Conservation (phyloP, 2,797 vertebrate genomes). For the Melanotaenia trifasciata region DNA sequence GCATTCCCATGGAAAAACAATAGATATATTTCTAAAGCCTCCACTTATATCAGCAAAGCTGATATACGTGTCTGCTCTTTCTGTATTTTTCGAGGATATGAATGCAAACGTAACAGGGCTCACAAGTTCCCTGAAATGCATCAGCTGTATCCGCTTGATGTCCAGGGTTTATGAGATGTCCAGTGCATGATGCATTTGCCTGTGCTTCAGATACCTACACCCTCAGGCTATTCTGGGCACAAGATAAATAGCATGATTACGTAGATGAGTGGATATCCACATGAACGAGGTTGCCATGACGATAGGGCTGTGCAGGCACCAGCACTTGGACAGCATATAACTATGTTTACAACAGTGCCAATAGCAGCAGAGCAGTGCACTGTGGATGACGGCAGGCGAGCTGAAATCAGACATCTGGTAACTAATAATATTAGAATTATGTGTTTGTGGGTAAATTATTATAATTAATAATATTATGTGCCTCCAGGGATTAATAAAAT, state of each 20-base stretch:
- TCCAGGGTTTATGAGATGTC: conserved; percentile 44
- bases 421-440: not conserved
- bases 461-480: not conserved
- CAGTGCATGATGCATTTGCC: conserved; percentile 38
- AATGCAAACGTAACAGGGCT: conserved; percentile 1
- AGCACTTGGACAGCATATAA: conserved; percentile 44
- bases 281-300: conserved; percentile 65
- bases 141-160: not conserved
- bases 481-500: not conserved
- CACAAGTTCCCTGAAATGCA: not conserved
- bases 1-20: conserved; percentile 6
- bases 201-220: conserved; percentile 54
- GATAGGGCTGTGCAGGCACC: conserved; percentile 43
- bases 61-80: conserved; percentile 5
- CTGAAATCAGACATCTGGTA: not conserved
- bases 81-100: not conserved
- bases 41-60: conserved; percentile 2
- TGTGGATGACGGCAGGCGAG: conserved; percentile 20
- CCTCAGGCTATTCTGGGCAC: conserved; percentile 69
- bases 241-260: conserved; percentile 63
- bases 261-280: conserved; percentile 52
- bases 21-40: conserved; percentile 22
- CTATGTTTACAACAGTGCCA: conserved; percentile 17
- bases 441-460: not conserved
- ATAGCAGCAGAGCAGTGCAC: not conserved